phyloP scores from a whole-genome alignment of 2,888 invertebrate genomes.

The Heliconius erato region DNA sequence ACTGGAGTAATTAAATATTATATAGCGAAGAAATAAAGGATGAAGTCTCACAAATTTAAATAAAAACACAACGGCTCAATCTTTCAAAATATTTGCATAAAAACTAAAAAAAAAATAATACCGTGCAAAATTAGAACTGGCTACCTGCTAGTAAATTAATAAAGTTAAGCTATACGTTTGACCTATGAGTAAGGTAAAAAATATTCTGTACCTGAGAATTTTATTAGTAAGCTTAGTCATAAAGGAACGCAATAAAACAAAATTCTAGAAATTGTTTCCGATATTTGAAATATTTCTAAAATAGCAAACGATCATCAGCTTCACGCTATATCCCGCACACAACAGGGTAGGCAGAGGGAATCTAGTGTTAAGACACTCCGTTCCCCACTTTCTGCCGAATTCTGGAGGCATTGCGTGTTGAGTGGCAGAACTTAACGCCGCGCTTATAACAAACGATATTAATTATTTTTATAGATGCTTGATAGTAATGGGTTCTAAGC shows the following conservation, averaged over 20 bases:
- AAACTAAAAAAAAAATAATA: neutral
- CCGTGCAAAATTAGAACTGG: neutral
- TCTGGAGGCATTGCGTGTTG: no score
- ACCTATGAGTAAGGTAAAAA: slow-evolving; percentile 28
- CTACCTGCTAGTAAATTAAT: slow-evolving; percentile 8
- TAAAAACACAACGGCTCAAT: neutral
- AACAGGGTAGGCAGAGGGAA: no score
- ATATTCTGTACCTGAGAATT: slow-evolving; percentile 18
- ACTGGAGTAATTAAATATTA: no score
- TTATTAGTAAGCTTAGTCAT: slow-evolving; percentile 10
- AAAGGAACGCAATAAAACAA: slow-evolving; percentile 14
- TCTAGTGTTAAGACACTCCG: no score
- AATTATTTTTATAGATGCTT: no score
- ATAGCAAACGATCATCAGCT: no score
- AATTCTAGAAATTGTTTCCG: neutral
- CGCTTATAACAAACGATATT: no score
- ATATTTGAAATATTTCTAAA: neutral
- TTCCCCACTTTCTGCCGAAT: no score
- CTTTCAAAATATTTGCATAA: neutral
- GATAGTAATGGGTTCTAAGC: no score
- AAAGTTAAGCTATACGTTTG: neutral
- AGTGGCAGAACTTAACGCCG: no score
- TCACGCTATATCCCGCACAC: no score
- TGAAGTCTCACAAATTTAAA: neutral
- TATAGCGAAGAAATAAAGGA: no score